Evolutionary conservation across 2,888 invertebrate genomes (phyloP).

Genomic region (Rapana venosa): DNA sequence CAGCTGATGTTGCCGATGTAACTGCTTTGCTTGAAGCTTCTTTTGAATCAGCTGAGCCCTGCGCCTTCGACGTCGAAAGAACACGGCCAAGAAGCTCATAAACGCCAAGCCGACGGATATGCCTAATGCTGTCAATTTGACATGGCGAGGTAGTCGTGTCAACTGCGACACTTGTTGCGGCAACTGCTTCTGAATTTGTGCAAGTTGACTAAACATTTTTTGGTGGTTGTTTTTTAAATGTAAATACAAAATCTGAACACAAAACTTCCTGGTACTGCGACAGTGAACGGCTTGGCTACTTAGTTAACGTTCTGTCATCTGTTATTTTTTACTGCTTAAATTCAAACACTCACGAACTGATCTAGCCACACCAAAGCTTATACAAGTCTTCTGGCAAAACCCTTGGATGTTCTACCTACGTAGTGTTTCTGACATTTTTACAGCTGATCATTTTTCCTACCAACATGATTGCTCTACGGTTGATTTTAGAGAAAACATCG

Average conservation of each 20-base stretch:
- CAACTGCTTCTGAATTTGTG: slow-evolving; percentile 47
- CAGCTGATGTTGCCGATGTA: slow-evolving; percentile 46
- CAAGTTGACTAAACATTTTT: slow-evolving; percentile 51
- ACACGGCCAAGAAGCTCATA: slow-evolving; percentile 89
- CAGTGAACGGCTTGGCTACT: not conserved
- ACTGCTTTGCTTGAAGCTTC: slow-evolving; percentile 50
- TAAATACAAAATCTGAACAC: not conserved
- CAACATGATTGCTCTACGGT: not conserved
- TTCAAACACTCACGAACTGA: not conserved
- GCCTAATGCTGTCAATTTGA: slow-evolving; percentile 86
- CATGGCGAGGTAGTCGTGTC: slow-evolving; percentile 64
- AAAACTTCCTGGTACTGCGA: not conserved
- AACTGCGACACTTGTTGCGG: slow-evolving; percentile 48
- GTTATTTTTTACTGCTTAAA: not conserved
- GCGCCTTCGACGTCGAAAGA: slow-evolving; percentile 75
- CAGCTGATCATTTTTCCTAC: not conserved
- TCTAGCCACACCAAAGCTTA: too few relatives aligned
- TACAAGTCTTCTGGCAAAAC: too few relatives aligned
- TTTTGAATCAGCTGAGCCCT: slow-evolving; percentile 53
- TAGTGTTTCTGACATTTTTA: not conserved
- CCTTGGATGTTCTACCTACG: too few relatives aligned
- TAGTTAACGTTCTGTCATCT: not conserved
- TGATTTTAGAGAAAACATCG: not conserved
- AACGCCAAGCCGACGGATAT: slow-evolving; percentile 88
- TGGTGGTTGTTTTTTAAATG: too few relatives aligned